phyloP scores from a whole-genome alignment of 2,888 invertebrate species.

The Argynnis bischoffii region DNA sequence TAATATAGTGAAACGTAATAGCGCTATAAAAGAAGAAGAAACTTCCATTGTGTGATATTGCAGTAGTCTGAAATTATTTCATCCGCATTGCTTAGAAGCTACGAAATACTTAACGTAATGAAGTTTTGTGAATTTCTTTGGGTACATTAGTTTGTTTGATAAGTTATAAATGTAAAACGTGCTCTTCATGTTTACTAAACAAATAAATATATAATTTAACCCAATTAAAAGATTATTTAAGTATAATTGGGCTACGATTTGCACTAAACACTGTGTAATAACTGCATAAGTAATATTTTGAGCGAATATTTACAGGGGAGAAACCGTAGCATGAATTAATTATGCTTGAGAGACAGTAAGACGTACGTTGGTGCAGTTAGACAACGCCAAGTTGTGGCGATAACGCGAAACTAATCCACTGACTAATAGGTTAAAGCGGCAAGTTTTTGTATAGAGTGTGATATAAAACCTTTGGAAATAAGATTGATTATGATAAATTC shows the following conservation, averaged over 20 bases:
- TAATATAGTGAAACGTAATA: neutral
- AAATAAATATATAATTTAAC: no score
- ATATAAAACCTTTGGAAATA: neutral
- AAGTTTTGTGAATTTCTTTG: neutral
- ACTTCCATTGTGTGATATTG: slow-evolving; percentile 1
- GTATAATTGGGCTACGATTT: no score
- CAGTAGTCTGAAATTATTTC: slow-evolving; percentile 5
- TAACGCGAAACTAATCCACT: slow-evolving; percentile 7
- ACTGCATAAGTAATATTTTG: neutral
- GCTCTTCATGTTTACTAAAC: neutral
- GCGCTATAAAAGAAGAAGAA: neutral
- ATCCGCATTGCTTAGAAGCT: neutral
- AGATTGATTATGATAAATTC: neutral
- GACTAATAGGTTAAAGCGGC: slow-evolving; percentile 12
- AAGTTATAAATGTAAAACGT: neutral
- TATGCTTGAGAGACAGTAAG: slow-evolving; percentile 46
- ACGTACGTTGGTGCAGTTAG: slow-evolving; percentile 45
- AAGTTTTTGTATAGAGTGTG: neutral
- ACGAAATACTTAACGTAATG: neutral
- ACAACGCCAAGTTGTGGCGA: slow-evolving; percentile 5
- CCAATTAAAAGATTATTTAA: neutral
- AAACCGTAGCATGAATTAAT: slow-evolving; percentile 46
- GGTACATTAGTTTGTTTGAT: neutral
- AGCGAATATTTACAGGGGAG: neutral
- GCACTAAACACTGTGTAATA: neutral